Base-by-base conservation (phyloP, 2,797 vertebrate genomes). In the Pempheris klunzingeri region DNA sequence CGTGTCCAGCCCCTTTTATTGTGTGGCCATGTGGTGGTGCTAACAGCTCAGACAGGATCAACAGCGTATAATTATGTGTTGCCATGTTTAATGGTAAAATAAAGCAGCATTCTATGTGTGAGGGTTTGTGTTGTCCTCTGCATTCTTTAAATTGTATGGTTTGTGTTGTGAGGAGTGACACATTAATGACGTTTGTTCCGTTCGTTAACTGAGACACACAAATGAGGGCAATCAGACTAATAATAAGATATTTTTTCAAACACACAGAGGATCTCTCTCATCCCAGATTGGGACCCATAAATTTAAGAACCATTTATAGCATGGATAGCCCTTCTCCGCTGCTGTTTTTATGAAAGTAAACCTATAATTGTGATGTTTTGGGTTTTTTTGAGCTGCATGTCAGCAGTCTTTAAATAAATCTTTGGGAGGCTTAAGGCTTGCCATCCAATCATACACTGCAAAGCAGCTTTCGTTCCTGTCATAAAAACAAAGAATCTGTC, bases 1-100 rank as follows among this genome's bases (percentile, higher is more conserved):
- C 12, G 14, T 10, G 52, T 43, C 24, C 47, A 36, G 28, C 41
- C 43, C 24, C 14, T 50, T 54, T 50, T 22, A 46, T 20, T 57
- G 8, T 74, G 18, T 59, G 47, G 64, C 80, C 82, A 81, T 44
- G 30, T 49, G 82, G 77, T 74, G 78, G 68, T 4, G 49, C 65
- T 66, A 74, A 61, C n/a, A 58, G 50, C 71, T 43, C 34, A 76
- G 24, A 65, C 7, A 66, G 46, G 22, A 28, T 34, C 44, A 14
- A 2, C 2, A 3, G 34, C 34, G 2, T 26, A 13, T 8, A 38
- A 43, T 18, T 17, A 5, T 34, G 10, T 41, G 14, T 14, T 28
- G 28, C n/a, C 13, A 34, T 12, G 1, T 61, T 47, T 2, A 28
- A 1, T 18, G n/a, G n/a, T 65, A 12, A 38, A 62, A 66, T 22